Evolutionary conservation across 2,888 invertebrate species (phyloP).

Genomic region (Cantharis nigra): DNA sequence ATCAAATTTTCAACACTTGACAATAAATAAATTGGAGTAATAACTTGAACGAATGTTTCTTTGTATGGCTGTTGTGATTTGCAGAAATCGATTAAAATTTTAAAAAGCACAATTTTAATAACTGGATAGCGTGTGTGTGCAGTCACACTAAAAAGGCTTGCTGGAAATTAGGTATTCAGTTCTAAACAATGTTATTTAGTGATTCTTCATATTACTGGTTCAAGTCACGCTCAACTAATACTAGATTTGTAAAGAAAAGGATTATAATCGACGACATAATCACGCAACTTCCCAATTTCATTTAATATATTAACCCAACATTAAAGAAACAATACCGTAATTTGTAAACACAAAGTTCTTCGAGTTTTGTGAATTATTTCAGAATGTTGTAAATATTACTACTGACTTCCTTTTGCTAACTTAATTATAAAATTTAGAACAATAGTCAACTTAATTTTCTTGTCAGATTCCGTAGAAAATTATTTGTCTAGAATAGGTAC

Average conservation of each 20-base stretch:
- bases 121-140: slow-evolving; percentile 24
- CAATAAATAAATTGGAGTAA: neutral
- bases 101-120: slow-evolving; percentile 15
- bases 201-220: slow-evolving; percentile 21
- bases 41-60: neutral
- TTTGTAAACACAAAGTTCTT: slow-evolving; percentile 9
- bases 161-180: slow-evolving; percentile 20
- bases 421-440: neutral
- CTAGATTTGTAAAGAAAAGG: slow-evolving; percentile 21
- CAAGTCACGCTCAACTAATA: slow-evolving; percentile 23
- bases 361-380: neutral
- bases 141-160: slow-evolving; percentile 20
- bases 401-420: neutral
- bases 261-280: slow-evolving; percentile 18
- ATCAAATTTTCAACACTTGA: neutral
- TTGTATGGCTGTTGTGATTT: neutral
- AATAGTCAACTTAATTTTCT: neutral
- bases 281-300: slow-evolving; percentile 25
- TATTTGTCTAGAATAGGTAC: neutral
- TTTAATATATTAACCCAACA: slow-evolving; percentile 12
- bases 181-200: slow-evolving; percentile 25
- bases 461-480: neutral
- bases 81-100: neutral
- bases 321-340: slow-evolving; percentile 8
- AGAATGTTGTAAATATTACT: neutral